Evolutionary conservation across 1,140 invertebrate species (phyloP), one percentile per base, ranked within the genome.

Genomic region (Cotesia vestalis): DNA sequence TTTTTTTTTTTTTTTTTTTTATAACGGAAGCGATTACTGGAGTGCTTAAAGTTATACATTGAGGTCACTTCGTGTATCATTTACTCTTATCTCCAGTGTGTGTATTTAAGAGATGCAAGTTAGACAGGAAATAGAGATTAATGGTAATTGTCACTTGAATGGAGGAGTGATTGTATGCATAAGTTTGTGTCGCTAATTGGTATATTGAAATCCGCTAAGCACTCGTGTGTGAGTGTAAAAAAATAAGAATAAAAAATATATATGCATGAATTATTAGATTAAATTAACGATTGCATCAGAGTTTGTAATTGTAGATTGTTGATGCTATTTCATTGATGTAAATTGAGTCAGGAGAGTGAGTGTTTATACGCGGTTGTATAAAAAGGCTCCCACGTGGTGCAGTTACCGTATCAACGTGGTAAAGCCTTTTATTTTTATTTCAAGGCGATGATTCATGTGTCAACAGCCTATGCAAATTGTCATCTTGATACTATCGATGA

Each of bases 401-500:
- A 79, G 62, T 63, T 59, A 81, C 76, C 79, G 78, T 80, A 75
- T 80, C 79, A 73, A 62, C 20, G 46, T n/a, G 40, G 36, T 62
- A 64, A 70, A 61, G 63, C 38, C 69, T 78, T 9, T 17, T 17
- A 17, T 17, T 17, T 17, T 76, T 73, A 59, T 72, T 82, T 83
- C 2, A 78, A 91, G 89, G 85, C 88, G 36, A 82, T 91, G n/a
- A 85, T 92, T 6, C 91, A 92, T 76, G 90, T 92, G 4, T 93
- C 92, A 0, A 93, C 92, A 0, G 91, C 91, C 0, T 94, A 92
- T 78, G 89, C 91, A 4, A 90, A 92, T 79, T 93, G 91, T 79
- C 86, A 90, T 76, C 77, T 86, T 14, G 74, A 81, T 11, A 82
- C 85, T 66, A 88, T 92, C 66, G 87, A 89, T 2, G 91, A 93